These are phyloP conservation scores for Platynereis dumerilii DNA, from an alignment of 2,888 invertebrate species.

Conservation along the genomic window DNA sequence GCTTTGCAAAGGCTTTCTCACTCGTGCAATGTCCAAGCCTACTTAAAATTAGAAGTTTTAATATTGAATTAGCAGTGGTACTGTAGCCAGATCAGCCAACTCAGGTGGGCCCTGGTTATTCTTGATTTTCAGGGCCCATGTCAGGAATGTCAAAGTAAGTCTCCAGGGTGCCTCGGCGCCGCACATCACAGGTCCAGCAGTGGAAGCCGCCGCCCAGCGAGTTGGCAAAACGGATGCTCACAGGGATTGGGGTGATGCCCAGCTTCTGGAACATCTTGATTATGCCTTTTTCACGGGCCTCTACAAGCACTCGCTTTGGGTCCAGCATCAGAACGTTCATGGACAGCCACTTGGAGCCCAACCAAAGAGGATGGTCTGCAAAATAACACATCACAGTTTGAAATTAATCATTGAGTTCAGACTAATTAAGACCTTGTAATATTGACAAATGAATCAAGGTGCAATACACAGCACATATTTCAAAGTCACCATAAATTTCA, in stretches of 20 bases:
- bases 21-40: too few relatives aligned
- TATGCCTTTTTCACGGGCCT: constrained; percentile 29
- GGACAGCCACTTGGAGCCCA: constrained; percentile 36
- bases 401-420: too few relatives aligned
- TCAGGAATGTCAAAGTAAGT: constrained; percentile 29
- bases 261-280: constrained; percentile 27
- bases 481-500: too few relatives aligned
- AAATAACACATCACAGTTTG: background rate
- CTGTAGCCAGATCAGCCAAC: constrained; percentile 2
- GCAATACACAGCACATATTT: too few relatives aligned
- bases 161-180: constrained; percentile 36
- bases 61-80: too few relatives aligned
- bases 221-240: constrained; percentile 29
- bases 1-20: too few relatives aligned
- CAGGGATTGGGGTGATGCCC: constrained; percentile 30
- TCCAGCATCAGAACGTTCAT: constrained; percentile 40
- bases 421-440: too few relatives aligned
- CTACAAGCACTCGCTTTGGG: constrained; percentile 35
- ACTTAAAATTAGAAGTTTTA: too few relatives aligned
- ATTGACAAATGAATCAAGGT: too few relatives aligned
- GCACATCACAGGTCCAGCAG: constrained; percentile 40
- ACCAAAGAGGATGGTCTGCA: constrained; percentile 27
- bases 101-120: constrained; percentile 5
- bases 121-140: background rate
- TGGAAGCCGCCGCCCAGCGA: constrained; percentile 41